Base-by-base conservation (phyloP, 2,888 invertebrate species). In the Drosophila rubida region DNA sequence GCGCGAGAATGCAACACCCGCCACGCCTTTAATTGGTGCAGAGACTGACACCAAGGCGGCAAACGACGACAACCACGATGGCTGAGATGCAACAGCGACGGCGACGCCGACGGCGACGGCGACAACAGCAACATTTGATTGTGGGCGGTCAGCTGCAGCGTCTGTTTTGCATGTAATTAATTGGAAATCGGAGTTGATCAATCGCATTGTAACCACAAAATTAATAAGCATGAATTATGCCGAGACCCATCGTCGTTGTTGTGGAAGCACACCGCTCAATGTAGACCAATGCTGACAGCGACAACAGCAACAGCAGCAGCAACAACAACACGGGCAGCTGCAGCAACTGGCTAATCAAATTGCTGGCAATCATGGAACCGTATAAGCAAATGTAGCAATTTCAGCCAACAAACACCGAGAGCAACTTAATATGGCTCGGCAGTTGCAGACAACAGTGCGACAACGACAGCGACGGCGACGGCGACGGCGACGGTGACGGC, bases 371-470 rank as follows among this genome's bases (percentile, higher is more conserved):
- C 87, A 84, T 78, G 76, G 85, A 87, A 63, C 87, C 85, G 76
- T 84, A 84, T 84, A 82, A 87, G 82, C 83, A 87, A 87, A 84
- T 84, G 81, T 87, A 62, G 80, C 78, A 81, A 87, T 81, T 84
- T 84, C 69, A 84, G 76, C 45, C 87, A 87, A 82, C 87, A 85
- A 84, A 87, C 76, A 76, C 74, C 66, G 64, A 78, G 82, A 61
- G 83, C 82, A 83, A 85, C 80, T 73, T 79, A 83, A 85, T 87
- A 85, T 82, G 69, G 63, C 75, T 59, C 44, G 66, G 45, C 69
- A 61, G 82, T 72, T 81, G 71, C 78, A 84, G 87, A 79, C 86
- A 64, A 67, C 63, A 61, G 61, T 67, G 55, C 67, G 66, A 65
- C 61, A 59, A 42, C 55, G 50, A 55, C 60, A 54, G n/a, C 54